These are phyloP conservation scores for Coregonus sp. DNA, from an alignment of 2,797 vertebrate species.

Conservation along the genomic window DNA sequence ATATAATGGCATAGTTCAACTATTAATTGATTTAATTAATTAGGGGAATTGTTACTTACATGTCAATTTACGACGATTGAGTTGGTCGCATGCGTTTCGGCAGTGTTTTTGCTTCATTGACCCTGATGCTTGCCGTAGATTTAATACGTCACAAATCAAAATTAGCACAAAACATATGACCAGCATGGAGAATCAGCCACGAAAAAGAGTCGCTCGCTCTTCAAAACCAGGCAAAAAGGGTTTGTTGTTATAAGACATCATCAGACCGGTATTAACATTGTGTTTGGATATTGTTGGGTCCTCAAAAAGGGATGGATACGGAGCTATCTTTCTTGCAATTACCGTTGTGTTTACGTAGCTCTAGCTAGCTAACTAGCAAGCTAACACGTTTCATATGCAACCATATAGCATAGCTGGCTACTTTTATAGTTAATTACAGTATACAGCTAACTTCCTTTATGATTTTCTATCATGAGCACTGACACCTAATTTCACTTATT, in stretches of 20 bases:
- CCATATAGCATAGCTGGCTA: neutral
- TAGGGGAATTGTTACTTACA: constrained; percentile 10
- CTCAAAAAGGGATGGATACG: neutral
- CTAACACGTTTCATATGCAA: neutral
- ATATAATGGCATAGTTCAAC: neutral
- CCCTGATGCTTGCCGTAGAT: constrained; percentile 57
- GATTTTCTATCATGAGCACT: neutral
- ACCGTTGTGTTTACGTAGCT: neutral
- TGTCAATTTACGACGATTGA: neutral
- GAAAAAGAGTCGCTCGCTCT: neutral
- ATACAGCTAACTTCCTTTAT: neutral
- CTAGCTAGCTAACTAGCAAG: neutral
- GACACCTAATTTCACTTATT: constrained; percentile 12
- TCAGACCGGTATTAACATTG: neutral
- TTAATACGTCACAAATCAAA: constrained; percentile 60
- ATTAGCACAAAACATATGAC: constrained; percentile 33
- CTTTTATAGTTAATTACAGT: neutral
- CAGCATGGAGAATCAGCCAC: constrained; percentile 63
- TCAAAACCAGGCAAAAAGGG: constrained; percentile 63
- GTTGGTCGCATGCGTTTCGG: constrained; percentile 2
- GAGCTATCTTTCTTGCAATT: neutral
- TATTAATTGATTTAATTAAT: neutral
- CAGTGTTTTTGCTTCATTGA: constrained; percentile 13
- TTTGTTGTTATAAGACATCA: neutral
- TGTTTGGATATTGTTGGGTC: neutral